A percentile compares a stretch with the other conserved stretches of the same genome.
Evolutionary conservation across 2,113 vertebrate species (phyloP).

Genomic region (Bubalus kerabau): DNA sequence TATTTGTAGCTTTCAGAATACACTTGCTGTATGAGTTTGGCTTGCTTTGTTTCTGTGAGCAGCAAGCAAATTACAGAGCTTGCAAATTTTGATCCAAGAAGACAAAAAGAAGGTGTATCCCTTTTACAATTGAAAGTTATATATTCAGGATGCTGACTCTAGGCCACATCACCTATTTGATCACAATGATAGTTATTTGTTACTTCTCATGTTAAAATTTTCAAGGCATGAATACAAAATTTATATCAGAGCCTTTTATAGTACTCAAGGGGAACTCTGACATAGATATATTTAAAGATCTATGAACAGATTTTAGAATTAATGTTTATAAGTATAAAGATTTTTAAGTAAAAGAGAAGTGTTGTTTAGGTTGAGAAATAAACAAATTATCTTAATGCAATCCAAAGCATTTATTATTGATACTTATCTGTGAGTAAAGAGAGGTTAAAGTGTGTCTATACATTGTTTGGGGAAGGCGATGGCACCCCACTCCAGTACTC

Average conservation of each 20-base stretch:
- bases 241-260: not conserved
- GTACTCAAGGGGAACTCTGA: not conserved
- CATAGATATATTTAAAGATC: not conserved
- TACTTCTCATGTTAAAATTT: not conserved
- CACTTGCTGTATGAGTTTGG: slow-evolving; percentile 76
- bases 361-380: not conserved
- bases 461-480: no score
- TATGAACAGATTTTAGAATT: not conserved
- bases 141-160: slow-evolving; percentile 14
- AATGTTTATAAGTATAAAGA: not conserved
- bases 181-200: not conserved
- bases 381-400: not conserved
- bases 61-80: slow-evolving; percentile 81
- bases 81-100: slow-evolving; percentile 72
- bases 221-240: not conserved
- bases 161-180: slow-evolving; percentile 31
- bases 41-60: slow-evolving; percentile 76
- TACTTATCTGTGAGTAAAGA: not conserved
- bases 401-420: not conserved
- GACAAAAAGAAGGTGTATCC: slow-evolving; percentile 58
- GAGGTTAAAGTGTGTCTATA: not conserved
- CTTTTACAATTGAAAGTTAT: slow-evolving; percentile 49
- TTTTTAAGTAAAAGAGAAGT: not conserved
- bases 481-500: no score
- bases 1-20: slow-evolving; percentile 89